phyloP scores from a whole-genome alignment of 1,140 invertebrate species.

The Zaprionus camerounensis region DNA sequence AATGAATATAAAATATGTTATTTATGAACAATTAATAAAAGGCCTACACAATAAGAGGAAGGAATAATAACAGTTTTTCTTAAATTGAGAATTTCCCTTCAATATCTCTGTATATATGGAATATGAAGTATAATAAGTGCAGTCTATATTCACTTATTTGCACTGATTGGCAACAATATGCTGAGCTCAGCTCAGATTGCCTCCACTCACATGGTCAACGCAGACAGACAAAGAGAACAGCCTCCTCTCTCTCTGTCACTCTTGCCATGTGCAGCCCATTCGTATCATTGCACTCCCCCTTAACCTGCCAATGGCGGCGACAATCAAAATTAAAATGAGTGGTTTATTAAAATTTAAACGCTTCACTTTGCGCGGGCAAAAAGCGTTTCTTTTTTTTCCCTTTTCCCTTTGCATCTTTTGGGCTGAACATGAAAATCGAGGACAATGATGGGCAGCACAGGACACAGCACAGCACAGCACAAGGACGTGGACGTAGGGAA shows the following conservation, averaged over 20 bases:
- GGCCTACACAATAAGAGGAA: no score
- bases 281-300: neutral
- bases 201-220: neutral
- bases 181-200: neutral
- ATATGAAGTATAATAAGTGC: no score
- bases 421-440: slow-evolving; percentile 32
- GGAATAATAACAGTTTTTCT: neutral
- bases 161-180: neutral
- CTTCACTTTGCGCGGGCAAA: slow-evolving; percentile 66
- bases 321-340: slow-evolving; percentile 84
- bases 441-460: slow-evolving; percentile 27
- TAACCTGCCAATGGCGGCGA: slow-evolving; percentile 32
- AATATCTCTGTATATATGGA: no score
- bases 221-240: neutral
- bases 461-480: neutral
- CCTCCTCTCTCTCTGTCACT: neutral
- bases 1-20: no score
- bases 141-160: neutral
- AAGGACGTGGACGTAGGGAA: neutral
- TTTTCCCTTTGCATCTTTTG: slow-evolving; percentile 29
- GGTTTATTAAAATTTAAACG: slow-evolving; percentile 84
- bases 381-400: slow-evolving; percentile 40
- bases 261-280: neutral
- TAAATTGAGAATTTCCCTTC: no score
- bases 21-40: no score